Conservation (phyloP, 2,797 vertebrate genomes). For the Lateolabrax maculatus region DNA sequence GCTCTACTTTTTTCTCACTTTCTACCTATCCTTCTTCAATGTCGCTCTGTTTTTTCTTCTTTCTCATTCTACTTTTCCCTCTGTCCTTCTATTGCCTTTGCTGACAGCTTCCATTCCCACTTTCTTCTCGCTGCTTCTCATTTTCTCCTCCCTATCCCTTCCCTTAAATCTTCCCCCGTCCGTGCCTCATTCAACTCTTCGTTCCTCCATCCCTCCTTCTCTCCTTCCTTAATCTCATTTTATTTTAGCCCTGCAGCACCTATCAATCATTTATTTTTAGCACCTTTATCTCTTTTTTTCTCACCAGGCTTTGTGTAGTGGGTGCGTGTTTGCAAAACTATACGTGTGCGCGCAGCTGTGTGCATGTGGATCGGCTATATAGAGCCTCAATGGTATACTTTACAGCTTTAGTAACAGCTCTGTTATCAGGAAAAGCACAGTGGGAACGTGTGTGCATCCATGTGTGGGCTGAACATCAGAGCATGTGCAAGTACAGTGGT, state of each 20-base stretch:
- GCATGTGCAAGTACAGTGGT: constrained; percentile 26
- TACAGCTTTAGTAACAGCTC: constrained; percentile 44
- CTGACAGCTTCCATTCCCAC: constrained; percentile 62
- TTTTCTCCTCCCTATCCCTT: constrained; percentile 35
- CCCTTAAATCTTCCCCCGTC: constrained; percentile 61
- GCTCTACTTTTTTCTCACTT: constrained; percentile 60
- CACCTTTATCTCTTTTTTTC: constrained; percentile 67
- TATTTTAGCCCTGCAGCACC: constrained; percentile 65
- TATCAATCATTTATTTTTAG: constrained; percentile 83
- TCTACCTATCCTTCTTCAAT: constrained; percentile 51
- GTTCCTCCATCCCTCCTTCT: constrained; percentile 35
- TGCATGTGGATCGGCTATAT: constrained; percentile 10
- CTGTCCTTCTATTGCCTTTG: constrained; percentile 60
- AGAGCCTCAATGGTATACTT: constrained; percentile 32
- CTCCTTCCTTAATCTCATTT: constrained; percentile 66
- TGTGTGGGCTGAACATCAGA: constrained; percentile 65
- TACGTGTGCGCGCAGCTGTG: not conserved
- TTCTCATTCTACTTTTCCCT: constrained; percentile 37
- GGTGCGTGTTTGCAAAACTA: constrained; percentile 23
- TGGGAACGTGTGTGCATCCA: constrained; percentile 33
- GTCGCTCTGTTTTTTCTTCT: constrained; percentile 41
- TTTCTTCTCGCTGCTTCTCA: constrained; percentile 36
- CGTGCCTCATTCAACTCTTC: constrained; percentile 44
- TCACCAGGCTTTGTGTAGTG: constrained; percentile 19
- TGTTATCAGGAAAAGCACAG: constrained; percentile 49